Conservation (phyloP, 35 echinoderm and acorn worm genomes). For the Amphiura filiformis region DNA sequence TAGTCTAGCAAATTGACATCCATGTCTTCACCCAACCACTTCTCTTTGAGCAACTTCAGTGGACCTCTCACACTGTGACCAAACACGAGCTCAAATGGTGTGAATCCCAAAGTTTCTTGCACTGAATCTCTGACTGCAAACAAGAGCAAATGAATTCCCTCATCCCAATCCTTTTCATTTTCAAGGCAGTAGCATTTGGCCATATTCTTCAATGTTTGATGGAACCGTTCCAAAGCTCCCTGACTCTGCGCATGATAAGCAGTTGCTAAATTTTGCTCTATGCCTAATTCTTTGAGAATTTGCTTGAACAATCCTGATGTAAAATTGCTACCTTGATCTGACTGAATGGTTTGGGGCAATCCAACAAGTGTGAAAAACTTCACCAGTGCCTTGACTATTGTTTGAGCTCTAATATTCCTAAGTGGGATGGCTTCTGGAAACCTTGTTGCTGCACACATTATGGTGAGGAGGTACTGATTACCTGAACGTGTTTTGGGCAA, state of each 20-base stretch:
- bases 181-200: slow-evolving; percentile 53
- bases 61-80: slow-evolving; percentile 53
- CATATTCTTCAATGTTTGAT: slow-evolving; percentile 79
- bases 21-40: background rate
- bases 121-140: slow-evolving; percentile 40
- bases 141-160: slow-evolving; percentile 40
- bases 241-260: slow-evolving; percentile 57
- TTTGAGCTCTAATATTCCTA: slow-evolving; percentile 43
- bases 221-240: slow-evolving; percentile 55
- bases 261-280: slow-evolving; percentile 30
- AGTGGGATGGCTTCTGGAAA: slow-evolving; percentile 52
- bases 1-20: slow-evolving; percentile 49
- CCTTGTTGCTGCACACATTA: slow-evolving; percentile 48
- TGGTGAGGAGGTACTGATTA: slow-evolving; percentile 47
- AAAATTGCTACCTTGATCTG: slow-evolving; percentile 78
- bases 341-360: slow-evolving; percentile 41
- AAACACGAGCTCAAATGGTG: slow-evolving; percentile 77
- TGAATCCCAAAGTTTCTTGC: slow-evolving; percentile 54
- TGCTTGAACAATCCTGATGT: slow-evolving; percentile 52
- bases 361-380: slow-evolving; percentile 40
- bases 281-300: slow-evolving; percentile 41
- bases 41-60: slow-evolving; percentile 48
- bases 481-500: slow-evolving; percentile 41
- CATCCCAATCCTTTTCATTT: slow-evolving; percentile 27
- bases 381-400: slow-evolving; percentile 23